Evolutionary conservation across 1,140 invertebrate species (phyloP).

Genomic region (Penaeus japonicus): DNA sequence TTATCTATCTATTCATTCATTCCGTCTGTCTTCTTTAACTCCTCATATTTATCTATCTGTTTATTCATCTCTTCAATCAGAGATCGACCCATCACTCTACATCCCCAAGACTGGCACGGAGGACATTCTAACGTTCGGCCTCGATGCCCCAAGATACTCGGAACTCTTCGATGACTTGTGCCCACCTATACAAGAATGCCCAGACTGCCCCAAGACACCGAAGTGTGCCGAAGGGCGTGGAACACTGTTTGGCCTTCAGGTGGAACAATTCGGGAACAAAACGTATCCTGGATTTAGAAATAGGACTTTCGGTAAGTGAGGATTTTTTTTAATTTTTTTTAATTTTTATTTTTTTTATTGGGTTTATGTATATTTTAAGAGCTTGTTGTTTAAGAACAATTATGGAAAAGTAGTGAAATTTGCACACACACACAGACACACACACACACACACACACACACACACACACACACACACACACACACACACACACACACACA

Average conservation of each 20-base stretch:
- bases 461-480: too few relatives aligned
- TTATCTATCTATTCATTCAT: too few relatives aligned
- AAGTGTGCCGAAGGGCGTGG: slow-evolving; percentile 70
- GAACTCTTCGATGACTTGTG: slow-evolving; percentile 72
- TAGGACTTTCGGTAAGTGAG: slow-evolving; percentile 67
- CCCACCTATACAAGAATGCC: slow-evolving; percentile 69
- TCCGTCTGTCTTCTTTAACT: too few relatives aligned
- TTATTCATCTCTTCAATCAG: background rate
- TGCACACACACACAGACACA: too few relatives aligned
- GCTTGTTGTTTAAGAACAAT: too few relatives aligned
- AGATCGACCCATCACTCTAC: slow-evolving; percentile 36
- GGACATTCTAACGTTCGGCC: slow-evolving; percentile 43
- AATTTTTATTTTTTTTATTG: too few relatives aligned
- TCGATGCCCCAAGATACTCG: slow-evolving; percentile 63
- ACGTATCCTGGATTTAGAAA: slow-evolving; percentile 70
- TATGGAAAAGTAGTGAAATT: too few relatives aligned
- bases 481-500: too few relatives aligned
- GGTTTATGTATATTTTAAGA: too few relatives aligned
- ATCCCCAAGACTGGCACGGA: slow-evolving; percentile 40
- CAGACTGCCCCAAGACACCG: slow-evolving; percentile 65
- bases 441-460: too few relatives aligned
- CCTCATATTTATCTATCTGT: too few relatives aligned
- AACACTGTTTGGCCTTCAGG: slow-evolving; percentile 68
- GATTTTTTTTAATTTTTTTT: too few relatives aligned
- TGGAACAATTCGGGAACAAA: slow-evolving; percentile 68